phyloP scores from a whole-genome alignment of 23 tunicate species.

The Trididemnum nubilum region DNA sequence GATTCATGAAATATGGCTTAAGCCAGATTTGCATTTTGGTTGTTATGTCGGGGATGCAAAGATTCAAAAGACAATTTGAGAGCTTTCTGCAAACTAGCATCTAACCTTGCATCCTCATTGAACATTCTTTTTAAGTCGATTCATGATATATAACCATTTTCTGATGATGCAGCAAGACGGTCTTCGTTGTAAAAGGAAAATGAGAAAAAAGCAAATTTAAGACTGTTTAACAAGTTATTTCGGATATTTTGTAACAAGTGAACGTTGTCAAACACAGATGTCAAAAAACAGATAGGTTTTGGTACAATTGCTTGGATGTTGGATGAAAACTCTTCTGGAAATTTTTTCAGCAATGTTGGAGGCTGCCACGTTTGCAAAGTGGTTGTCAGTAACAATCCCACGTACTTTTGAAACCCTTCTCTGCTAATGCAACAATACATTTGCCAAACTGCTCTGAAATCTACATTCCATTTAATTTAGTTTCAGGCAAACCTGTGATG shows the following conservation, averaged over 20 bases:
- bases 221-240: not conserved
- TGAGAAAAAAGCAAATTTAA: not conserved
- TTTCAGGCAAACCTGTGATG: conserved; percentile 9
- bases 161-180: not conserved
- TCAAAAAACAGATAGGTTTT: conserved; percentile 17
- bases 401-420: conserved; percentile 1
- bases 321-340: not conserved
- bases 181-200: not conserved
- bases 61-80: not conserved
- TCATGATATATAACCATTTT: conserved; percentile 13
- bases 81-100: conserved; percentile 16
- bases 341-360: not conserved
- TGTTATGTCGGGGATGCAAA: conserved; percentile 18
- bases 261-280: too few species aligned
- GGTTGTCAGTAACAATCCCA: conserved; percentile 4
- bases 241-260: conserved; percentile 3
- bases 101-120: not conserved
- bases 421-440: not conserved
- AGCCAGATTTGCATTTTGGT: conserved; percentile 21
- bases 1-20: conserved; percentile 12
- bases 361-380: conserved; percentile 7
- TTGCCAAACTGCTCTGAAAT: not conserved
- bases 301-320: not conserved
- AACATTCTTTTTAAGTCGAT: not conserved
- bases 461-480: not conserved